phyloP scores from a whole-genome alignment of 2,113 vertebrate species.

The Nothoprocta perdicaria region DNA sequence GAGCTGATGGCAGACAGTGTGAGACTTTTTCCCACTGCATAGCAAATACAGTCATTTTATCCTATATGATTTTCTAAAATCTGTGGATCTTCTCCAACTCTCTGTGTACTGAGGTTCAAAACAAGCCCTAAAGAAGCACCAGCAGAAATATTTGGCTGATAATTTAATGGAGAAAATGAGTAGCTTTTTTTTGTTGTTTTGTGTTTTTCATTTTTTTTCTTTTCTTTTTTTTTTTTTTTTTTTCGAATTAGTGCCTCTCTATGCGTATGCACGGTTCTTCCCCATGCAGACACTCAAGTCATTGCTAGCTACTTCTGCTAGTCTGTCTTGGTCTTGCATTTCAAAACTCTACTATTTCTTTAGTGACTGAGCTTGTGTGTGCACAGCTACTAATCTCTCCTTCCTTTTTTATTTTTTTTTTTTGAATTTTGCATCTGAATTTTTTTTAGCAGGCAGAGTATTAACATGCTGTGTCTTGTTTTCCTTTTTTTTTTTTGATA shows the following conservation, averaged over 20 bases:
- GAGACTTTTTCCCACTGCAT: not conserved
- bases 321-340: not conserved
- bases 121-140: not conserved
- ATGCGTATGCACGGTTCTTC: not conserved
- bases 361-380: not conserved
- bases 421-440: not conserved
- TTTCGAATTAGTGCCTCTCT: not conserved
- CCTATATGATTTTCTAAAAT: not conserved
- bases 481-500: not conserved
- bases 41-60: not conserved
- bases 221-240: not conserved
- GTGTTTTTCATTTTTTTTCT: not conserved
- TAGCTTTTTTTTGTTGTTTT: not conserved
- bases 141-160: not conserved
- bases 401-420: not conserved
- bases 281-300: not conserved
- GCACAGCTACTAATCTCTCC: not conserved
- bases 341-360: not conserved
- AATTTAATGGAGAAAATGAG: not conserved
- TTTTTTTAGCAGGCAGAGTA: not conserved
- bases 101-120: not conserved
- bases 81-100: not conserved
- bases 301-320: not conserved
- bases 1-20: not conserved
- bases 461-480: not conserved